Base-by-base conservation (phyloP, 2,888 invertebrate species). In the Melangyna quadrimaculata region DNA sequence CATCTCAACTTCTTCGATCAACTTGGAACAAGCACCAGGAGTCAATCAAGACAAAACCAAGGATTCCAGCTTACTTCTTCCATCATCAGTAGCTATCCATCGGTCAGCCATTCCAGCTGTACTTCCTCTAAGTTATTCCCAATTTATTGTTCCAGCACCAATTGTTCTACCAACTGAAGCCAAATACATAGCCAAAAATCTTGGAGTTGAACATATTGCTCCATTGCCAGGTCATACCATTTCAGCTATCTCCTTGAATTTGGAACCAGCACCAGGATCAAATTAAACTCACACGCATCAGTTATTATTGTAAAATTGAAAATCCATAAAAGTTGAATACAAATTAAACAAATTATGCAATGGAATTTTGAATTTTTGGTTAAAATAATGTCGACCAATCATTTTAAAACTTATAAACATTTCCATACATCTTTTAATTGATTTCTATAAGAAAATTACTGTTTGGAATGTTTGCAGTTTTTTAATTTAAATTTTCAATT, bases 1-100 rank as follows among this genome's bases (percentile, higher is more conserved):
- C 1, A 40, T 4, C 24, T 53, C 69, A 5, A 27, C 69, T 19
- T 53, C 53, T 4, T 70, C 53, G 1, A 40, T 70, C 37, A 70
- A 70, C 10, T 70, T 70, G 40, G 40, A 55, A 55, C 53, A 24
- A 27, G 53, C 67, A 24, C 67, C 51, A 24, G 67, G 67, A 51
- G 14, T 12, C 1, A 40, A 61, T 0, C 22, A 22, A 14, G 24
- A 22, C 1, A 24, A 45, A 9, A 27, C 4, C 4, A 65, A 29
- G 7, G 48, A 32, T 22, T 29, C 19, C 1, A 37, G 22, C 14
- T 22, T 37, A 0, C 24, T 40, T 1, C 1, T 3, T 1, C 14
- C 65, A 32, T 19, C 45, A 19, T 14, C 63, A 6, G 29, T 45
- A 14, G 65, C 63, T 1, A 27, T 63, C 6, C 63, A 63, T 29